These are phyloP conservation scores for Drosophila rellima DNA, from an alignment of 2,888 invertebrate genomes.

Conservation along the genomic window DNA sequence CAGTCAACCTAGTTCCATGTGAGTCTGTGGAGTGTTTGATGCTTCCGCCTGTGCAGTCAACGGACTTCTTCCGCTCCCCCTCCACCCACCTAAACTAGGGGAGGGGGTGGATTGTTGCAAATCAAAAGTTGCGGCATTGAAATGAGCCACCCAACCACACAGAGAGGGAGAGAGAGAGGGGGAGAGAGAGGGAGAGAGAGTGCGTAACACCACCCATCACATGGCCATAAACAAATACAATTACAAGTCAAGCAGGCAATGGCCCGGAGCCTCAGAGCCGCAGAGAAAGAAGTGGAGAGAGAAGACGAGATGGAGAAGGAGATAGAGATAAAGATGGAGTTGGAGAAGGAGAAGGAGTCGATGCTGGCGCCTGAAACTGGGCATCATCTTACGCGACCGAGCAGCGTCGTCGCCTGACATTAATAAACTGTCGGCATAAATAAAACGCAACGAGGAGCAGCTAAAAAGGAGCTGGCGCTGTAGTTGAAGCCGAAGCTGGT, in stretches of 20 bases:
- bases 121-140: slow-evolving; percentile 76
- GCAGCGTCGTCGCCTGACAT: slow-evolving; percentile 58
- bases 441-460: slow-evolving; percentile 66
- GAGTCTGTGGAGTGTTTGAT: slow-evolving; percentile 24
- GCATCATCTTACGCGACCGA: slow-evolving; percentile 41
- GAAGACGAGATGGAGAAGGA: not conserved
- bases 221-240: slow-evolving; percentile 77
- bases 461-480: slow-evolving; percentile 7
- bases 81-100: not conserved
- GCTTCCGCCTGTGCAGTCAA: slow-evolving; percentile 40
- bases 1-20: slow-evolving; percentile 37
- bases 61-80: not conserved
- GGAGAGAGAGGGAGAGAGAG: slow-evolving; percentile 13
- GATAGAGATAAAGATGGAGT: not conserved
- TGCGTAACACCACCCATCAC: slow-evolving; percentile 27
- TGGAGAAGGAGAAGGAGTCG: slow-evolving; percentile 3
- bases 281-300: not conserved
- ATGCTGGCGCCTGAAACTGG: slow-evolving; percentile 26
- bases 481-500: slow-evolving; percentile 28
- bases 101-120: slow-evolving; percentile 21
- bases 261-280: slow-evolving; percentile 2
- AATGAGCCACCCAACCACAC: slow-evolving; percentile 46
- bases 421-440: slow-evolving; percentile 83
- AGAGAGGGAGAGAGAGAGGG: slow-evolving; percentile 7
- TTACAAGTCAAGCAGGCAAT: slow-evolving; percentile 64